A percentile compares a stretch with the other conserved stretches of the same genome.
These are phyloP conservation scores for Phylloscopus whistleri DNA, from an alignment of 2,113 vertebrate species.

Conservation along the genomic window DNA sequence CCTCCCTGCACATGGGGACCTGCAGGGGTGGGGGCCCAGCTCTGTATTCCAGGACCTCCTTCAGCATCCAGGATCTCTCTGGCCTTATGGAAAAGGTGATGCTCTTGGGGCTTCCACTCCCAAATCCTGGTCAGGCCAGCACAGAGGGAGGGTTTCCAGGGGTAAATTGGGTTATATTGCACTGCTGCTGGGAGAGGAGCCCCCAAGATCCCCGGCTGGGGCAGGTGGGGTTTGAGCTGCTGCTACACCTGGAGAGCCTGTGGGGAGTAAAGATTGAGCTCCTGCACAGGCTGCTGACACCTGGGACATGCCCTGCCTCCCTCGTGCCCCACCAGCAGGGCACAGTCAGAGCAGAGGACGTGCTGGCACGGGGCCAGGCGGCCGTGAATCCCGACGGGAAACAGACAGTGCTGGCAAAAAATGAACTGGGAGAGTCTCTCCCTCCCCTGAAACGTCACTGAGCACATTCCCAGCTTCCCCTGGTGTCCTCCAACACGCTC, in stretches of 20 bases:
- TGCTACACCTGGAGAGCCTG: neutral
- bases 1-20: neutral
- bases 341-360: conserved; percentile 79
- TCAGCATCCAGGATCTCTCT: neutral
- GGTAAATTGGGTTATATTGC: neutral
- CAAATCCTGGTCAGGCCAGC: neutral
- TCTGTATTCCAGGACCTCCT: accelerated
- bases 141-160: neutral
- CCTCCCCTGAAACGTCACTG: neutral
- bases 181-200: neutral
- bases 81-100: neutral
- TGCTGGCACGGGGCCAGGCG: conserved; percentile 77
- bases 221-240: neutral
- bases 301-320: conserved; percentile 76
- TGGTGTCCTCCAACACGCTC: neutral
- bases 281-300: conserved; percentile 32
- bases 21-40: neutral
- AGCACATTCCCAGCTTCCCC: neutral
- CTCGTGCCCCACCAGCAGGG: conserved; percentile 72
- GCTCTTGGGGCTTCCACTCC: accelerated
- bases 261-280: neutral
- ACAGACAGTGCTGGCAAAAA: conserved; percentile 18
- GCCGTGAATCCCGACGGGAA: neutral
- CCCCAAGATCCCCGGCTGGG: accelerated
- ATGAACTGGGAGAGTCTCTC: neutral